Evolutionary conservation across 2,888 invertebrate genomes (phyloP).

Genomic region (Aphodius granarius): DNA sequence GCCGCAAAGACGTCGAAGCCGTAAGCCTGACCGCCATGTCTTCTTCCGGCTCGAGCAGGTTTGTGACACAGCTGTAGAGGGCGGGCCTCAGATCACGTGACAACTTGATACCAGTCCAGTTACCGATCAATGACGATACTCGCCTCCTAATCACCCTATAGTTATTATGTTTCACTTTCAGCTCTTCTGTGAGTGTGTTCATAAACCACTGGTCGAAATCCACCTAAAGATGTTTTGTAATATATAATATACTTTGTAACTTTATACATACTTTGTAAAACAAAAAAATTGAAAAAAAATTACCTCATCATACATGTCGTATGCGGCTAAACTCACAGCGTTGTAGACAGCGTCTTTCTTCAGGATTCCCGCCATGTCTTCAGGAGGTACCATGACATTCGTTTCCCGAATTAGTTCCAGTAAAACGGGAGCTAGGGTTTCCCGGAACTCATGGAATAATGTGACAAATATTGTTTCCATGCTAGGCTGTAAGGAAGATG

Average conservation of each 20-base stretch:
- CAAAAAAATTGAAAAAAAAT: conserved; percentile 37
- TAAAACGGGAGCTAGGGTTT: conserved; percentile 72
- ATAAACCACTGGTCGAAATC: conserved; percentile 94
- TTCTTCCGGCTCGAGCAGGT: conserved; percentile 72
- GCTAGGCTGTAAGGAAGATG: conserved; percentile 72
- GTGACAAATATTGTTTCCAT: conserved; percentile 84
- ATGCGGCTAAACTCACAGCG: conserved; percentile 86
- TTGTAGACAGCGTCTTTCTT: conserved; percentile 93
- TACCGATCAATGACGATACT: conserved; percentile 82
- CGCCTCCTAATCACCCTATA: conserved; percentile 82
- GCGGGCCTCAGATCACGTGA: conserved; percentile 76
- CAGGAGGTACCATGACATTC: conserved; percentile 65
- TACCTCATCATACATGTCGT: conserved; percentile 88
- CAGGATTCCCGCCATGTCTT: conserved; percentile 77
- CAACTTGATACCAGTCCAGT: conserved; percentile 82
- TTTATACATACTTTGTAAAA: too few relatives aligned
- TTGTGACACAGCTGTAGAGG: conserved; percentile 77
- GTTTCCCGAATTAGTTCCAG: conserved; percentile 70
- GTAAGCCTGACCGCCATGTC: conserved; percentile 89
- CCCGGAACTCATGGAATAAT: conserved; percentile 78
- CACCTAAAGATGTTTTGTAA: too few relatives aligned
- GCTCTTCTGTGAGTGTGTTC: conserved; percentile 76
- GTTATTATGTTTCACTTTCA: conserved; percentile 79
- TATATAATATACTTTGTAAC: too few relatives aligned
- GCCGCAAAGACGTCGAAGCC: conserved; percentile 81